A percentile compares a stretch with the other conserved stretches of the same genome.
Evolutionary conservation across 1,140 invertebrate genomes (phyloP).

Genomic region (Acyrthosiphon pisum): DNA sequence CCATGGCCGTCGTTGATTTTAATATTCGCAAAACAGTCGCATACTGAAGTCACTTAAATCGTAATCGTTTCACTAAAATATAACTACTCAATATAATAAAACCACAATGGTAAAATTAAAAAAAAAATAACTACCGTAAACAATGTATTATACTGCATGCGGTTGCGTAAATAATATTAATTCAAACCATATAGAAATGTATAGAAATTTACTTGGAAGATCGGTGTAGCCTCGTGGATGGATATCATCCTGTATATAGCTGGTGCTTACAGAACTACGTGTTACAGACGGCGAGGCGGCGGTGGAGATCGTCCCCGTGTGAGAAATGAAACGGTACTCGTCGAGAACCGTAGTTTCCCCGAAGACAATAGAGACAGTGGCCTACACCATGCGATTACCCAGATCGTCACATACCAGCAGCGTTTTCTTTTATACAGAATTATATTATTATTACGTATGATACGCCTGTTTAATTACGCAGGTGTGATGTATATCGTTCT

Average conservation of each 20-base stretch:
- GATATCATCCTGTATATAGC: not conserved
- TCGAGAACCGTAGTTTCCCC: constrained; percentile 23
- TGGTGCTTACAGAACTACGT: not conserved
- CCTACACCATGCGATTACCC: not conserved
- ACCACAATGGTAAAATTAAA: not conserved
- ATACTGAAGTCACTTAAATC: not conserved
- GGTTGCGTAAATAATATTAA: too few relatives aligned
- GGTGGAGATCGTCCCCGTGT: not conserved
- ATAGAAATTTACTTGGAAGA: not conserved
- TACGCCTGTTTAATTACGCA: not conserved
- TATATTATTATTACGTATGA: not conserved
- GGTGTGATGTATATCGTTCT: not conserved
- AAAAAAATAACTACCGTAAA: not conserved
- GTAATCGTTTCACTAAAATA: not conserved
- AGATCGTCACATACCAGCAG: not conserved
- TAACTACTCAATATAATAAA: not conserved
- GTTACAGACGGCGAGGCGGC: not conserved
- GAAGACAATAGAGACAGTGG: not conserved
- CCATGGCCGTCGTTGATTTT: not conserved
- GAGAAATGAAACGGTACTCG: constrained; percentile 13
- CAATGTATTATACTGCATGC: too few relatives aligned
- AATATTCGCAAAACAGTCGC: not conserved
- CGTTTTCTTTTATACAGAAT: not conserved
- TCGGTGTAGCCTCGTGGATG: not conserved
- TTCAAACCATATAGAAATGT: too few relatives aligned